These are phyloP conservation scores for Phrynocephalus versicolor DNA, from an alignment of 2,113 vertebrate species.

Conservation along the genomic window DNA sequence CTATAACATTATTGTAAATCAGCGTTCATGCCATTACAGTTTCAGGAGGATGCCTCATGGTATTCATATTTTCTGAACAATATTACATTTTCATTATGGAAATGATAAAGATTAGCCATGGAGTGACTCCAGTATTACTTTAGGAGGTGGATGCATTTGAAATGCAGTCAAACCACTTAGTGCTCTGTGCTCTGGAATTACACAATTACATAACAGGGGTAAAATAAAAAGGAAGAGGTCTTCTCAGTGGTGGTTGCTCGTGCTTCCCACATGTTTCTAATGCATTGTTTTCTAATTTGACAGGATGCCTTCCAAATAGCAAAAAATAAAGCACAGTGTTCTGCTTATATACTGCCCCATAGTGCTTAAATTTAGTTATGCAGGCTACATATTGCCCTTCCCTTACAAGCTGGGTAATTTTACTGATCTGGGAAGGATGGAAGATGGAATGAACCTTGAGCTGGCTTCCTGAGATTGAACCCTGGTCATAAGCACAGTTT, in stretches of 20 bases:
- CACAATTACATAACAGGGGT: neutral
- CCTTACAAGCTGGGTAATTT: no score
- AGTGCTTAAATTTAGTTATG: no score
- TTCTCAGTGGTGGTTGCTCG: neutral
- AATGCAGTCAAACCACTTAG: neutral
- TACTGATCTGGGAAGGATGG: no score
- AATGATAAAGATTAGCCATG: slow-evolving; percentile 24
- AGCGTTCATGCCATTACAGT: neutral
- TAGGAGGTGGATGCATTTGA: slow-evolving; percentile 15
- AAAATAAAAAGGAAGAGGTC: slow-evolving; percentile 1
- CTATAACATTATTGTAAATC: slow-evolving; percentile 16
- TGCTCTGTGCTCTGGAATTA: neutral
- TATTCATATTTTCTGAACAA: slow-evolving; percentile 39
- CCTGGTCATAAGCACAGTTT: no score
- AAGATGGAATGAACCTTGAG: no score
- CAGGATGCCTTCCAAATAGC: neutral
- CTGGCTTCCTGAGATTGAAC: no score
- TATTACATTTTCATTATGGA: slow-evolving; percentile 38
- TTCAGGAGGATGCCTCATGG: neutral
- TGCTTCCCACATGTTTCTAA: slow-evolving; percentile 20
- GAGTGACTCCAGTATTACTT: neutral
- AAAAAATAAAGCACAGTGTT: no score
- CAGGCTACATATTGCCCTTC: no score
- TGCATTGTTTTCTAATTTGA: neutral
- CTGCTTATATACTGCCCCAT: no score